Evolutionary conservation across 2,888 invertebrate species (phyloP).

Genomic region (Drosophila algonquin): DNA sequence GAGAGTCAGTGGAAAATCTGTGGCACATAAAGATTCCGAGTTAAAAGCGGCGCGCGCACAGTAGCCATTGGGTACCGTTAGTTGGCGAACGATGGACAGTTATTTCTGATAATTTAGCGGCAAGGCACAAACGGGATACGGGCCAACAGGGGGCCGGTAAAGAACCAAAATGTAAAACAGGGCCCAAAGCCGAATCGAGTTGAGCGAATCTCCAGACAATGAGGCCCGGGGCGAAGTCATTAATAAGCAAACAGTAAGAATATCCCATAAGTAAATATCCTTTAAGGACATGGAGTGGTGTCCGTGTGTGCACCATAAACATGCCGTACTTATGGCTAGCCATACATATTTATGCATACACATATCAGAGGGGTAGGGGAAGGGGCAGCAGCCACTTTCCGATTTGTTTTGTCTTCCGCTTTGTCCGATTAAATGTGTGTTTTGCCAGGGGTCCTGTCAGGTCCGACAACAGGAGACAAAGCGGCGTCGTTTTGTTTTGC

Average conservation of each 20-base stretch:
- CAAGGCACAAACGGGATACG: constrained; percentile 56
- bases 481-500: constrained; percentile 76
- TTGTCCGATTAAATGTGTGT: constrained; percentile 47
- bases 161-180: constrained; percentile 44
- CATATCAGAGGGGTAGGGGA: not conserved
- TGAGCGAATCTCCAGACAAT: constrained; percentile 59
- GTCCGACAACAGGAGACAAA: constrained; percentile 71
- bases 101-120: constrained; percentile 78
- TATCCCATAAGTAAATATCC: constrained; percentile 74
- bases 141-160: constrained; percentile 66
- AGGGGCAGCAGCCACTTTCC: constrained; percentile 37
- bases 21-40: constrained; percentile 61
- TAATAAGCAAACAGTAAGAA: constrained; percentile 65
- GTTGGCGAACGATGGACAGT: constrained; percentile 63
- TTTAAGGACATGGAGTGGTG: constrained; percentile 64
- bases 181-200: constrained; percentile 24
- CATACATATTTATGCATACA: constrained; percentile 68
- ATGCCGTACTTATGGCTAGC: constrained; percentile 59
- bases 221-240: constrained; percentile 61
- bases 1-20: constrained; percentile 17
- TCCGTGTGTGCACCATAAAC: constrained; percentile 51
- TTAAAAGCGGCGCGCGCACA: constrained; percentile 63
- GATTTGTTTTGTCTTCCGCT: constrained; percentile 25
- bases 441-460: constrained; percentile 63
- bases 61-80: constrained; percentile 75